These are phyloP conservation scores for Hirtodrosophila confusa DNA, from an alignment of 2,888 invertebrate species.

Conservation along the genomic window DNA sequence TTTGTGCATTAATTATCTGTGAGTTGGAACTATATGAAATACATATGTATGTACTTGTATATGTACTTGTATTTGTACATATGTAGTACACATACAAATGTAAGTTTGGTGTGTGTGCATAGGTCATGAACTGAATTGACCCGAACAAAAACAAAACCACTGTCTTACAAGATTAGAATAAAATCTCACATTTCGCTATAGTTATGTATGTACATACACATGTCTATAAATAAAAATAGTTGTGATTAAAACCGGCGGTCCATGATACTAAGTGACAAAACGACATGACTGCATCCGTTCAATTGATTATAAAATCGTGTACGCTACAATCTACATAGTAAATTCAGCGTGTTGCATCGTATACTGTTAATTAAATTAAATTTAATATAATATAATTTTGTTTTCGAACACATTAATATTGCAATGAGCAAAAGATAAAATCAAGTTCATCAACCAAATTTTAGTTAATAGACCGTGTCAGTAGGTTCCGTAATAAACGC, in stretches of 20 bases:
- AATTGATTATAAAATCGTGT: conserved; percentile 6
- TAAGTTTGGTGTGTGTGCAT: conserved; percentile 25
- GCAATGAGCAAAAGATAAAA: conserved; percentile 10
- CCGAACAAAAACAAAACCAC: conserved; percentile 45
- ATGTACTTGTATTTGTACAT: conserved; percentile 1
- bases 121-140: conserved; percentile 76
- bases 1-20: conserved; percentile 10
- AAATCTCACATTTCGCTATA: too few species aligned
- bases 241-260: conserved; percentile 14
- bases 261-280: conserved; percentile 18
- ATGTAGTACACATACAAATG: conserved; percentile 7
- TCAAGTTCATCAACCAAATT: conserved; percentile 4
- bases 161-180: conserved; percentile 2
- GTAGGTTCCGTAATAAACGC: conserved; percentile 6
- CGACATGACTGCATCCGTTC: conserved; percentile 7
- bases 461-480: background rate
- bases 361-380: background rate
- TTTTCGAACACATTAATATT: conserved; percentile 11
- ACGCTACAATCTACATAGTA: background rate
- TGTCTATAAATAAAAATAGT: background rate
- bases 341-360: conserved; percentile 1
- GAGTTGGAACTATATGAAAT: conserved; percentile 21
- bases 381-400: background rate
- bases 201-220: conserved; percentile 10
- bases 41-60: conserved; percentile 6